Base-by-base conservation (phyloP, 2,797 vertebrate species). In the Tokudaia muenninki region DNA sequence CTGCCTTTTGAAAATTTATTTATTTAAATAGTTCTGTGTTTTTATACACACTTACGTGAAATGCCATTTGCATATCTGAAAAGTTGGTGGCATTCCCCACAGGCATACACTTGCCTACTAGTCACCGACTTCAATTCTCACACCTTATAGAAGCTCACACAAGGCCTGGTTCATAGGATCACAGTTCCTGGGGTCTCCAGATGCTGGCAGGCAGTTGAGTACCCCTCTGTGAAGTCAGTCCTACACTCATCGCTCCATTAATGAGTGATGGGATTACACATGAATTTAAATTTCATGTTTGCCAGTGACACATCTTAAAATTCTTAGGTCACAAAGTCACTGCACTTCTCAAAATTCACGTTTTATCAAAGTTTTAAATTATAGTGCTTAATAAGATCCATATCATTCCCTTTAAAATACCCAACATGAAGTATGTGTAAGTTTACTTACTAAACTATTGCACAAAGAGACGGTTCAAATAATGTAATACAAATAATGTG, bases 351-450 rank as follows among this genome's bases (percentile, higher is more conserved):
- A 92, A 92, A 94, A 65, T 59, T 61, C 84, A 59, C 10, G 4
- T 84, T 74, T 72, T 74, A 78, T 63, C 67, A 41, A 88, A n/a
- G 12, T 83, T 92, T 72, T 70, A 94, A 61, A 55, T 89, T 70
- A 47, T 47, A 72, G 37, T 82, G 22, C 67, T 83, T 31, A 70
- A 52, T 44, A 79, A 55, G 70, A 63, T 9, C 44, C n/a, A 83
- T 24, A 26, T 47, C 31, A 63, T 11, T 70, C 24, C 16, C n/a
- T 59, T 89, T 79, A 88, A 92, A 79, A 83, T 41, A 81, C 24
- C 47, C 19, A 82, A 16, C 22, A 10, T 22, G 92, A 61, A 83
- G 44, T 34, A 63, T 41, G 52, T 81, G 6, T 77, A 87, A 74
- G 26, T 11, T 75, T 3, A 75, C 52, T 78, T 92, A 44, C 79